A percentile compares a stretch with the other conserved stretches of the same genome.
Evolutionary conservation across 2,888 invertebrate species (phyloP).

Genomic region (Tetrapedia diversipes): DNA sequence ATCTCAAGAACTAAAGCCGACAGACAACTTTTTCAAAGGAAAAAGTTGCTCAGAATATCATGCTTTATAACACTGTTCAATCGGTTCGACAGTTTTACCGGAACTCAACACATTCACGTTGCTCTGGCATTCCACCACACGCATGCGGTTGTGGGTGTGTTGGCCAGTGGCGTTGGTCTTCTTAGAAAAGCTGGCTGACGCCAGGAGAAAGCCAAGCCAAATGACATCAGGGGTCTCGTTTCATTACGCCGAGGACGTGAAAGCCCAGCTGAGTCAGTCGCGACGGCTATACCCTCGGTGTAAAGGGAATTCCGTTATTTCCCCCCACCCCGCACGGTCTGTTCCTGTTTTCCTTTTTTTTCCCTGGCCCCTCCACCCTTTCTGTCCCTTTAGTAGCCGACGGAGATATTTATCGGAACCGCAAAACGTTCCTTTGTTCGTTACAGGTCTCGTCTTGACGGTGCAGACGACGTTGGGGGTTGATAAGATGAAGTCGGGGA

Average conservation of each 20-base stretch:
- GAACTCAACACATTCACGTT: no score
- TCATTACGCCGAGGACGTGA: conserved; percentile 69
- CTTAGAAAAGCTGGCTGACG: conserved; percentile 60
- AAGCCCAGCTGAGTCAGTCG: conserved; percentile 70
- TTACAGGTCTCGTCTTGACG: no score
- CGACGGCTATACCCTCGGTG: conserved; percentile 60
- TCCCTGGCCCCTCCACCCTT: conserved; percentile 7
- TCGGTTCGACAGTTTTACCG: no score
- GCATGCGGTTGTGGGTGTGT: no score
- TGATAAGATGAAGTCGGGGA: no score
- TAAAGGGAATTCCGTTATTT: conserved; percentile 64
- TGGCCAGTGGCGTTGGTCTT: conserved; percentile 43
- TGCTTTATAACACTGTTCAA: no score
- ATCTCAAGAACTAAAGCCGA: no score
- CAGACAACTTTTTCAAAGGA: no score
- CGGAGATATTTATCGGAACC: conserved; percentile 31
- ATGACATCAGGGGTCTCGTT: conserved; percentile 69
- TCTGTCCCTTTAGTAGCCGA: not conserved
- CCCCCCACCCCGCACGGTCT: not conserved
- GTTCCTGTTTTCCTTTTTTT: conserved; percentile 21
- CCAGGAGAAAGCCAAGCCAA: conserved; percentile 59
- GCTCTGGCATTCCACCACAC: no score
- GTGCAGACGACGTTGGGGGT: no score
- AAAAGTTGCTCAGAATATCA: no score
- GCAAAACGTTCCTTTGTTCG: conserved; percentile 13